phyloP scores from a whole-genome alignment of 2,888 invertebrate genomes.

The Lordiphosa andalusiaca region DNA sequence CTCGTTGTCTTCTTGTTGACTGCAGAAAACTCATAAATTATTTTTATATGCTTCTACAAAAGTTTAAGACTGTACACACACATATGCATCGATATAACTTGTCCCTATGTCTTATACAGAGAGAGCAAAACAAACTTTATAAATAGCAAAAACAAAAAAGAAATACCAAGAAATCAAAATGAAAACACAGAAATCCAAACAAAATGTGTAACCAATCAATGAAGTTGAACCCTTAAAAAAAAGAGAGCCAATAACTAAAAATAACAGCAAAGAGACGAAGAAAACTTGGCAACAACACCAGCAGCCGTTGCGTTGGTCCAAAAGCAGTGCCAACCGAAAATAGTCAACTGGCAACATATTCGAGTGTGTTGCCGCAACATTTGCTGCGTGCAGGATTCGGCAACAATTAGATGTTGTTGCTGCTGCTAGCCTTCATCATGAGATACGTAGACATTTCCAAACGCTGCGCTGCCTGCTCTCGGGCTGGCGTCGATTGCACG shows the following conservation, averaged over 20 bases:
- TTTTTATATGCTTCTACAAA: constrained; percentile 51
- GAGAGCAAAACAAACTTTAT: constrained; percentile 66
- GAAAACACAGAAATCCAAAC: constrained; percentile 57
- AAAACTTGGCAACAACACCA: constrained; percentile 47
- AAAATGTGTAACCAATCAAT: constrained; percentile 65
- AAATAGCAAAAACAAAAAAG: constrained; percentile 55
- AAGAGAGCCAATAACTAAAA: constrained; percentile 42
- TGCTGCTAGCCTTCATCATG: constrained; percentile 80
- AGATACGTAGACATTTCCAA: constrained; percentile 80
- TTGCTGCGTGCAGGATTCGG: constrained; percentile 30
- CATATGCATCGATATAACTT: constrained; percentile 5
- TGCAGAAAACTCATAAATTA: constrained; percentile 74
- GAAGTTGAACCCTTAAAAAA: constrained; percentile 57
- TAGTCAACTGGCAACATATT: constrained; percentile 48
- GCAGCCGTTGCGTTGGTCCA: constrained; percentile 66
- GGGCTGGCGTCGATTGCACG: constrained; percentile 48
- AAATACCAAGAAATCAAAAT: constrained; percentile 57
- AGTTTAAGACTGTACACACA: constrained; percentile 55
- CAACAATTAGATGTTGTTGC: constrained; percentile 80
- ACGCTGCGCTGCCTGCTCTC: constrained; percentile 60
- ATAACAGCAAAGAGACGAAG: constrained; percentile 26
- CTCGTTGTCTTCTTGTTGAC: constrained; percentile 17
- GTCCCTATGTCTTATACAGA: constrained; percentile 37
- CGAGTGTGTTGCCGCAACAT: constrained; percentile 46
- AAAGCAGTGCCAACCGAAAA: constrained; percentile 45